A percentile compares a stretch with the other conserved stretches of the same genome.
Conservation (phyloP, 1,140 invertebrate species). For the Drosophila ananassae region DNA sequence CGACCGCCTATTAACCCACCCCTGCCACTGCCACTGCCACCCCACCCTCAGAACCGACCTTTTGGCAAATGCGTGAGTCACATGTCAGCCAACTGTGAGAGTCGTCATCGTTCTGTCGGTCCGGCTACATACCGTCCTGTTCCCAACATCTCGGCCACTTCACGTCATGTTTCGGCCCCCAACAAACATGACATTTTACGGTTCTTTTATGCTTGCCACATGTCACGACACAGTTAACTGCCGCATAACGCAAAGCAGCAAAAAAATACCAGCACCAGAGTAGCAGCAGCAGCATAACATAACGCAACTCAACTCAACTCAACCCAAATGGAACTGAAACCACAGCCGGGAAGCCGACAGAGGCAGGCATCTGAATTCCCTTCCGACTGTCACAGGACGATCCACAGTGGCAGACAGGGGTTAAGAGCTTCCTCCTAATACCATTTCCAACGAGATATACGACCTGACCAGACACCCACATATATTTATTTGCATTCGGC, state of each 20-base stretch:
- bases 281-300: constrained; percentile 4
- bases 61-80: constrained; percentile 50
- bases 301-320: constrained; percentile 26
- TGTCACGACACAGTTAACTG: constrained; percentile 79
- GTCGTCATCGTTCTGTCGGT: constrained; percentile 38
- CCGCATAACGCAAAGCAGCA: constrained; percentile 52
- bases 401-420: constrained; percentile 30
- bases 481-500: constrained; percentile 12
- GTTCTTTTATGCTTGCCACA: constrained; percentile 82
- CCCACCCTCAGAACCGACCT: constrained; percentile 18
- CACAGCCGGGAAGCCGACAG: not conserved
- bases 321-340: constrained; percentile 1
- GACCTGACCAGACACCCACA: constrained; percentile 19
- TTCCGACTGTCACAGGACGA: constrained; percentile 8
- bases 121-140: not conserved
- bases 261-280: constrained; percentile 13
- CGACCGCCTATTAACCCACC: constrained; percentile 37
- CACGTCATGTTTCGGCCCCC: constrained; percentile 75
- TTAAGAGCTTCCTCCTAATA: constrained; percentile 55
- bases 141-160: constrained; percentile 54
- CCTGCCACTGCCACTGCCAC: not conserved
- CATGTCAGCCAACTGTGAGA: constrained; percentile 47
- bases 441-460: constrained; percentile 39
- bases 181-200: constrained; percentile 81
- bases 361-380: constrained; percentile 8